Conservation (phyloP, 2,888 invertebrate species). For the Chouioia cunea region DNA sequence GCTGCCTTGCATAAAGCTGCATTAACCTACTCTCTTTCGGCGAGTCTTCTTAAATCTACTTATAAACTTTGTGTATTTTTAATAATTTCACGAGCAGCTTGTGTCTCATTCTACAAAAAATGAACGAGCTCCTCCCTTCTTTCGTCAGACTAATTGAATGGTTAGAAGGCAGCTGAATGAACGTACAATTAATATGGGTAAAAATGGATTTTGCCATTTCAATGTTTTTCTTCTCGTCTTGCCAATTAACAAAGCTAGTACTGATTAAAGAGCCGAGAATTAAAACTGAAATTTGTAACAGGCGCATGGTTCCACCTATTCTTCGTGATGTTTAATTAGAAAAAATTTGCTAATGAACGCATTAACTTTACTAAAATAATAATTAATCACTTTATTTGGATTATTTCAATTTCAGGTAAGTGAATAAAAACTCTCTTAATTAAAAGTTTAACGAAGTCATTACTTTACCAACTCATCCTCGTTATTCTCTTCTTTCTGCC, state of each 20-base stretch:
- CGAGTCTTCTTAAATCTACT: constrained; percentile 24
- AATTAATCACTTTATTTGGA: too few relatives aligned
- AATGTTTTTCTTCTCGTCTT: neutral
- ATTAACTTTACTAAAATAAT: too few relatives aligned
- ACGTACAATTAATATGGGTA: neutral
- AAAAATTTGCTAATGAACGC: too few relatives aligned
- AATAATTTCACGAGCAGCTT: constrained; percentile 29
- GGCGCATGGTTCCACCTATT: too few relatives aligned
- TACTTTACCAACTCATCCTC: neutral
- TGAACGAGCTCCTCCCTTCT: neutral
- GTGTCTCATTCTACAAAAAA: neutral
- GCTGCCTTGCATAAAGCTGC: constrained; percentile 32
- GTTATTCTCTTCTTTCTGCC: neutral
- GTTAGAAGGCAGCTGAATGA: too few relatives aligned
- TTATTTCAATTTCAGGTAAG: too few relatives aligned
- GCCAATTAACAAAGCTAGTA: neutral
- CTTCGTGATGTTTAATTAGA: too few relatives aligned
- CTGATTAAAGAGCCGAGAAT: too few relatives aligned
- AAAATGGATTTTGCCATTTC: neutral
- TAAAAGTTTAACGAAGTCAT: neutral
- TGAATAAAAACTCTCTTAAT: too few relatives aligned
- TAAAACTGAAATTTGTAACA: too few relatives aligned
- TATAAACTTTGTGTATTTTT: constrained; percentile 42
- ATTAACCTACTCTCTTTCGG: constrained; percentile 35
- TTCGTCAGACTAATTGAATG: too few relatives aligned